These are phyloP conservation scores for Drosophila nasuta DNA, from an alignment of 1,140 invertebrate species.

Conservation along the genomic window DNA sequence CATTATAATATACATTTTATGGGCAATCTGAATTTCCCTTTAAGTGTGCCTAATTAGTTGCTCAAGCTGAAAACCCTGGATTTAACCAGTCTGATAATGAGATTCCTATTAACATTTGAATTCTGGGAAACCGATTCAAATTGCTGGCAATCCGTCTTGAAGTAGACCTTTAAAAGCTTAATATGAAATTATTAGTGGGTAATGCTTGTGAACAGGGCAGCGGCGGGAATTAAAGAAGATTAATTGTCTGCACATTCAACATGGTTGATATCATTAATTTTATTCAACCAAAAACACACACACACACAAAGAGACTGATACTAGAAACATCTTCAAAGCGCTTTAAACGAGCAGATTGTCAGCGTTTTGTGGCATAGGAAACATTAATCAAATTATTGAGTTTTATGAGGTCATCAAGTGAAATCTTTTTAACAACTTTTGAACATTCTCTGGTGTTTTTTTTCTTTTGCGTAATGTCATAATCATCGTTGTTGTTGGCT, in stretches of 20 bases:
- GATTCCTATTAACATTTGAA: slow-evolving; percentile 37
- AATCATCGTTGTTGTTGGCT: slow-evolving; percentile 29
- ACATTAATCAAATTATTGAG: slow-evolving; percentile 54
- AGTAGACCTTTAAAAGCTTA: slow-evolving; percentile 28
- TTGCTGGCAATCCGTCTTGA: slow-evolving; percentile 8
- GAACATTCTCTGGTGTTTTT: neutral
- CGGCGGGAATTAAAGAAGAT: slow-evolving; percentile 63
- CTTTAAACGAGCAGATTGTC: slow-evolving; percentile 33
- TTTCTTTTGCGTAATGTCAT: slow-evolving; percentile 20
- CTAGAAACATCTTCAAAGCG: slow-evolving; percentile 22
- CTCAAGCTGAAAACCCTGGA: neutral
- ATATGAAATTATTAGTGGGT: slow-evolving; percentile 49
- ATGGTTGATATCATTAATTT: slow-evolving; percentile 75
- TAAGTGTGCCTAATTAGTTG: neutral
- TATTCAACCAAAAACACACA: slow-evolving; percentile 15
- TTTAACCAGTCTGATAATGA: slow-evolving; percentile 3
- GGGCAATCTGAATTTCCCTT: neutral
- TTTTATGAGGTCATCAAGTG: slow-evolving; percentile 41
- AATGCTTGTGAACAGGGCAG: slow-evolving; percentile 50
- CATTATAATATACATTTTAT: neutral
- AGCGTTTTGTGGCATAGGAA: slow-evolving; percentile 25
- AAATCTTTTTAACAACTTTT: slow-evolving; percentile 37
- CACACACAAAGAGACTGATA: neutral
- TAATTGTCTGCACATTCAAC: slow-evolving; percentile 74
- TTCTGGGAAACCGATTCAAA: slow-evolving; percentile 21